These are phyloP conservation scores for Callosobruchus maculatus DNA, from an alignment of 2,888 invertebrate genomes.

Conservation along the genomic window DNA sequence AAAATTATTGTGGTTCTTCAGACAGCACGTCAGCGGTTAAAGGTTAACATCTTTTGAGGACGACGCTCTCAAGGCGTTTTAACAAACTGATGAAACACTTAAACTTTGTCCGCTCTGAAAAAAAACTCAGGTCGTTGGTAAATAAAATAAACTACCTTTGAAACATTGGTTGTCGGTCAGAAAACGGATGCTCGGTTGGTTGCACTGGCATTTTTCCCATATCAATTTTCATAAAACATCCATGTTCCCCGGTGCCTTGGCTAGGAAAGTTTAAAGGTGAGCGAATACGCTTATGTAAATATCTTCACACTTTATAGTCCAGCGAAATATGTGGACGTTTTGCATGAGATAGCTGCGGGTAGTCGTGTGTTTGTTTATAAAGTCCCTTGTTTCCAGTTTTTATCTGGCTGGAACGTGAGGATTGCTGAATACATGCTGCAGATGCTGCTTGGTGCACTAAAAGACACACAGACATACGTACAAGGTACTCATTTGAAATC, in stretches of 20 bases:
- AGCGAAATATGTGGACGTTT: background rate
- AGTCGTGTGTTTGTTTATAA: background rate
- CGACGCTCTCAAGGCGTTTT: too few relatives aligned
- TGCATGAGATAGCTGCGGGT: background rate
- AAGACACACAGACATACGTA: too few relatives aligned
- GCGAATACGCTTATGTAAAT: background rate
- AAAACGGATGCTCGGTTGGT: background rate
- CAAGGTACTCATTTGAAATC: too few relatives aligned
- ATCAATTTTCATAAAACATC: background rate
- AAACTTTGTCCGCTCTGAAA: background rate
- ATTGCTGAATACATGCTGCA: background rate
- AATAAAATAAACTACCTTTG: background rate
- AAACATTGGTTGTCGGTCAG: background rate
- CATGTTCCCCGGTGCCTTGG: background rate
- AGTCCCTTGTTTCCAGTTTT: background rate
- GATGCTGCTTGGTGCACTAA: too few relatives aligned
- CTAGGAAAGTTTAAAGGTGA: background rate
- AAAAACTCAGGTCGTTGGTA: background rate
- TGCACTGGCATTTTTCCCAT: background rate
- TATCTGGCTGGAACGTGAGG: background rate
- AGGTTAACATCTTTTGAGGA: too few relatives aligned
- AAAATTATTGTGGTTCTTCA: too few relatives aligned
- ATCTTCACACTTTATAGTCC: background rate
- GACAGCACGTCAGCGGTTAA: too few relatives aligned
- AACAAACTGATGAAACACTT: background rate